Percentiles rank a stretch among this genome's conserved stretches.
These are phyloP conservation scores for Amphiprion percula DNA, from an alignment of 2,113 vertebrate species.

Conservation along the genomic window DNA sequence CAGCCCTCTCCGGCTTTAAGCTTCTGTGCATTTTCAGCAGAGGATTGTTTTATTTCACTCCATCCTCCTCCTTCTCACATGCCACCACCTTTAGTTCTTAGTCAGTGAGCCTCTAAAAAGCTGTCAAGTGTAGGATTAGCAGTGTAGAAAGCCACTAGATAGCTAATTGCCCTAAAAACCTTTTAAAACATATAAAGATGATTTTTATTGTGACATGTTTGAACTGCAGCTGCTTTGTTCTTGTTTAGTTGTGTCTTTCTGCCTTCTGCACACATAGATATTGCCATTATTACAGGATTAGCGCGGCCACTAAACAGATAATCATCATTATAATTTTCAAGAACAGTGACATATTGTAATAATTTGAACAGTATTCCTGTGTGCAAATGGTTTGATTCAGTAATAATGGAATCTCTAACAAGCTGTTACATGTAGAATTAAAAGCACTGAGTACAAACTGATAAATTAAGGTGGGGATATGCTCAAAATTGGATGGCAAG, in stretches of 20 bases:
- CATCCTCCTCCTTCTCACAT: constrained; percentile 68
- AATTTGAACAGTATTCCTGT: background rate
- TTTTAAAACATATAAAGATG: constrained; percentile 45
- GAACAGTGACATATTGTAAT: constrained; percentile 9
- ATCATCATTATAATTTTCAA: constrained; percentile 9
- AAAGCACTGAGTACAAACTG: background rate
- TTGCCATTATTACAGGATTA: constrained; percentile 31
- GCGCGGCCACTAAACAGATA: background rate
- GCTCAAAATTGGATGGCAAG: background rate
- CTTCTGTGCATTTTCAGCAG: constrained; percentile 72
- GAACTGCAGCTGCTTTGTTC: background rate
- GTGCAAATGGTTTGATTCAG: background rate
- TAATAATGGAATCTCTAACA: background rate
- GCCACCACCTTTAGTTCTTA: constrained; percentile 73
- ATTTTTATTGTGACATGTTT: constrained; percentile 50
- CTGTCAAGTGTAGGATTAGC: constrained; percentile 78
- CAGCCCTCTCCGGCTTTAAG: constrained; percentile 80
- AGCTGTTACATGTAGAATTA: background rate
- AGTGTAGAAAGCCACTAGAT: constrained; percentile 60
- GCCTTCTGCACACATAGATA: constrained; percentile 1
- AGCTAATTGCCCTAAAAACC: constrained; percentile 70
- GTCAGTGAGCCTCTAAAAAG: constrained; percentile 75
- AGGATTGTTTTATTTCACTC: constrained; percentile 79
- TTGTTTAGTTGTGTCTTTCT: constrained; percentile 25
- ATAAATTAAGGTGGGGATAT: background rate